Conservation (phyloP, 2,113 vertebrate species). For the Thamnophis sirtalis region DNA sequence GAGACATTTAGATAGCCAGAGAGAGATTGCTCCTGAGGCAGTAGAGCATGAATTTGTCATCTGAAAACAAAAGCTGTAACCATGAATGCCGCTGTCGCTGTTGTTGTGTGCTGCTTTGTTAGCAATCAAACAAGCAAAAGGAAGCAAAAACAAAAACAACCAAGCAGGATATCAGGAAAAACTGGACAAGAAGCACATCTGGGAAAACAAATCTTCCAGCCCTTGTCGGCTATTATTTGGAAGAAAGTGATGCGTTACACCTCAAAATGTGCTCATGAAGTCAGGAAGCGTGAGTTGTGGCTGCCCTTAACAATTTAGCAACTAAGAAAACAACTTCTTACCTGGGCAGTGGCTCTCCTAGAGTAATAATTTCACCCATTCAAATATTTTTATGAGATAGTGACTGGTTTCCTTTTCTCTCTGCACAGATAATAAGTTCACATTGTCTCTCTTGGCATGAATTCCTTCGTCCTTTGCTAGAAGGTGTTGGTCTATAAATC, state of each 20-base stretch:
- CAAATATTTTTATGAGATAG: background rate
- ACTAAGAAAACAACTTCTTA: conserved; percentile 17
- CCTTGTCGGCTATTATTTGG: conserved; percentile 38
- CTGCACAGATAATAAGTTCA: background rate
- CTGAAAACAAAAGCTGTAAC: conserved; percentile 17
- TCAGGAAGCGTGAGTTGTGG: conserved; percentile 28
- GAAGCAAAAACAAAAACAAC: conserved; percentile 20
- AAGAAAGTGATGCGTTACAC: conserved; percentile 11
- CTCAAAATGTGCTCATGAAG: conserved; percentile 36
- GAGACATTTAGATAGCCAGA: background rate
- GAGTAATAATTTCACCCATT: conserved; percentile 13
- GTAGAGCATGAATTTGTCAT: conserved; percentile 19
- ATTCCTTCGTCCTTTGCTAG: background rate
- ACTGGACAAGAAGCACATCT: conserved; percentile 46
- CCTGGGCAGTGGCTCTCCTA: background rate
- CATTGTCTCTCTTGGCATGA: background rate
- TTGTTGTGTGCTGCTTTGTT: background rate
- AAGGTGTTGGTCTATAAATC: background rate
- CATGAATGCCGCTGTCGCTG: conserved; percentile 11
- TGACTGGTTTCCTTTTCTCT: background rate
- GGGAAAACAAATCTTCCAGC: conserved; percentile 46
- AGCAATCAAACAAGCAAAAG: conserved; percentile 41
- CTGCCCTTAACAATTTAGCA: conserved; percentile 26
- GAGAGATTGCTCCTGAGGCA: background rate
- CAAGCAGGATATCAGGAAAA: background rate